Conservation (phyloP, 2,888 invertebrate species). For the Lithodes maja region DNA sequence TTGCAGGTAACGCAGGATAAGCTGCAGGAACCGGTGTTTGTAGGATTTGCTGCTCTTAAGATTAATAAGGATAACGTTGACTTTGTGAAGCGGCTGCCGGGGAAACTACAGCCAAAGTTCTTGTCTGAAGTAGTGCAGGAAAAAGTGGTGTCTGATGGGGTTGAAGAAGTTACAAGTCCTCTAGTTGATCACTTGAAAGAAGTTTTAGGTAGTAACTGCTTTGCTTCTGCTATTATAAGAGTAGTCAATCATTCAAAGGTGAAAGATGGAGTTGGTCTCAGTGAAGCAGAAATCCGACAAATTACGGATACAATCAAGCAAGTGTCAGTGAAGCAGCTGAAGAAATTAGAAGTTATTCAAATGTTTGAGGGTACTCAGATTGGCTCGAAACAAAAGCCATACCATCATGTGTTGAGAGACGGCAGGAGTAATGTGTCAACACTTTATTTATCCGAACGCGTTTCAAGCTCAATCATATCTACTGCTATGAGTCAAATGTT, state of each 20-base stretch:
- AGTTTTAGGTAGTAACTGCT: neutral
- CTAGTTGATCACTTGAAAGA: neutral
- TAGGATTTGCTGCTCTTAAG: conserved; percentile 6
- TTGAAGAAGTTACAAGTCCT: neutral
- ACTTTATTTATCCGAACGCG: no score
- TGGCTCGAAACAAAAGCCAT: neutral
- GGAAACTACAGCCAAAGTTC: conserved; percentile 28
- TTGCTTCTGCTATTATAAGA: conserved; percentile 29
- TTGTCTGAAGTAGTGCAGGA: conserved; percentile 19
- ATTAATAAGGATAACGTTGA: neutral
- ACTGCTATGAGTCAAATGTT: no score
- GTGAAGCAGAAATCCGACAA: neutral
- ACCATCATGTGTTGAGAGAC: neutral
- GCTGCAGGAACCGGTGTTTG: conserved; percentile 32
- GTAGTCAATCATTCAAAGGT: conserved; percentile 17
- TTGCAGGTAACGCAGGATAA: neutral
- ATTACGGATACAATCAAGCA: neutral
- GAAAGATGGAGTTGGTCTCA: neutral
- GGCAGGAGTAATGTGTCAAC: no score
- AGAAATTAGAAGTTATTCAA: neutral
- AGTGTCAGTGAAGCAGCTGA: conserved; percentile 18
- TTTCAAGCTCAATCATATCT: no score
- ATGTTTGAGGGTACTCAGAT: neutral
- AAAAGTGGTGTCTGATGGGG: conserved; percentile 1
- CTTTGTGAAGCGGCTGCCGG: conserved; percentile 31